Evolutionary conservation across 2,113 vertebrate species (phyloP).

Genomic region (Bombycilla garrulus): DNA sequence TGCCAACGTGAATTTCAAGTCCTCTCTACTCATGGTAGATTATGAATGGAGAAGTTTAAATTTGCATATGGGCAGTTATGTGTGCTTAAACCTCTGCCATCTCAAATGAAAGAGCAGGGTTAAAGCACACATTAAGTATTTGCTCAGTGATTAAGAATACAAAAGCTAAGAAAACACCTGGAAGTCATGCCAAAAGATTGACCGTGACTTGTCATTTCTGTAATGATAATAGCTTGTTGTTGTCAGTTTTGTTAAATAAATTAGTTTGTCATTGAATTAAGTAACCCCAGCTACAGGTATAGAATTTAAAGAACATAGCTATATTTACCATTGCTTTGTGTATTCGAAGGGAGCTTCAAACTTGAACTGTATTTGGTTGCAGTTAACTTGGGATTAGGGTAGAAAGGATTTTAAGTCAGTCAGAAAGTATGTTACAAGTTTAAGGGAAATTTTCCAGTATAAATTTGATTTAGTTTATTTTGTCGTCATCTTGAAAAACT

Average conservation of each 20-base stretch:
- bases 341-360: not conserved
- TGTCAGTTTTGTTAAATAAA: not conserved
- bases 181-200: not conserved
- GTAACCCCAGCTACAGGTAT: not conserved
- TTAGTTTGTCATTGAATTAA: not conserved
- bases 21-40: not conserved
- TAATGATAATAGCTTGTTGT: not conserved
- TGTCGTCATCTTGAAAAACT: not conserved
- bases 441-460: not conserved
- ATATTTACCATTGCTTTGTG: not conserved
- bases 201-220: not conserved
- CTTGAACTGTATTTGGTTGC: not conserved
- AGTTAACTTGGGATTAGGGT: not conserved
- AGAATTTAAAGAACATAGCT: not conserved
- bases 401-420: not conserved
- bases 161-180: slow-evolving; percentile 13
- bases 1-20: not conserved
- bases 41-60: not conserved
- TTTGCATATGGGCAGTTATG: not conserved
- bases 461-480: not conserved
- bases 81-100: not conserved
- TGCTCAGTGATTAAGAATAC: not conserved
- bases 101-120: not conserved
- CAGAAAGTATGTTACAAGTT: not conserved
- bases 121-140: not conserved